Evolutionary conservation across 2,888 invertebrate genomes (phyloP), one percentile per base, ranked within the genome.

Genomic region (Campopleginae sp.): DNA sequence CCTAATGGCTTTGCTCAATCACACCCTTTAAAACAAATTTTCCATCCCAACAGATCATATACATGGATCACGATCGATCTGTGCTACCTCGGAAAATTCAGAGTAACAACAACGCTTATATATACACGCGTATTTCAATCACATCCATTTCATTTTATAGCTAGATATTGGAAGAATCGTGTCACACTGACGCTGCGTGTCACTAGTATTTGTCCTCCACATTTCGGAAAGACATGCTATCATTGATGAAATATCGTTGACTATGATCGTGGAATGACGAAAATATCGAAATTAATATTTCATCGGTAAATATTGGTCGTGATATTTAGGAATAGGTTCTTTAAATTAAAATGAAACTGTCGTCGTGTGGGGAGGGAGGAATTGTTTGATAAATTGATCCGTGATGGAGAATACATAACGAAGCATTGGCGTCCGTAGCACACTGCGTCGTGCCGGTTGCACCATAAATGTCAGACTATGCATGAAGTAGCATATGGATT

Each of bases 381-480:
- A 72, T 42, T 44, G 58, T 82, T 86, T 86, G 82, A 86, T 82
- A 71, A 82, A 86, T 76, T 79, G 86, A 76, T 85, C 82, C 42
- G 61, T 71, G 82, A 85, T 78, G 70, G 75, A 65, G 72, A 54
- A 48, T 72, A 72, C 71, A 79, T 76, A 82, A 80, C 71, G 79
- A 80, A 82, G 58, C 58, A 72, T 38, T 61, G 66, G 33, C 58
- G 42, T 19, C 58, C 63, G 48, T 17, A 71, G 44, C 42, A 54
- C 63, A 33, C 65, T n/a, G 66, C 74, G 23, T 68, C 85, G 85
- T 82, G 82, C 68, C n/a, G 19, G 54, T 58, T 65, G 79, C 75
- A 82, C 81, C 71, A 82, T 82, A 82, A 86, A 86, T 86, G 85
- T 86, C 86, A 86, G 77, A 82, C 82, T 86, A 86, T 86, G 82